These are phyloP conservation scores for Ditylenchus weischeri DNA, from an alignment of 2,888 invertebrate genomes.

Conservation along the genomic window DNA sequence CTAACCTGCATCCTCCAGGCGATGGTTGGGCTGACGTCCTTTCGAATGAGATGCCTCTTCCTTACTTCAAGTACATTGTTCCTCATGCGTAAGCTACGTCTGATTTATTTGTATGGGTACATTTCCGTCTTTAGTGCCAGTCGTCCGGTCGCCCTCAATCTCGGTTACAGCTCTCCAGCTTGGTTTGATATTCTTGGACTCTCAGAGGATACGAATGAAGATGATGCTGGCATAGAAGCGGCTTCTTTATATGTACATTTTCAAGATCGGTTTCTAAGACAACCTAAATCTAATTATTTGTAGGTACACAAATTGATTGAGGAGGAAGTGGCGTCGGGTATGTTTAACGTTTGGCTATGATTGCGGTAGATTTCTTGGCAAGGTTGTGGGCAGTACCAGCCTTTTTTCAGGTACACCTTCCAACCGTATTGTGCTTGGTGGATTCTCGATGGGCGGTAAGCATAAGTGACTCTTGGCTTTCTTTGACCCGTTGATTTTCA, in stretches of 20 bases:
- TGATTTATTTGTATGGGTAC: neutral
- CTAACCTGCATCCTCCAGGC: constrained; percentile 33
- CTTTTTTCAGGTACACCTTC: constrained; percentile 48
- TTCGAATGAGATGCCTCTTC: constrained; percentile 31
- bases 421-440: constrained; percentile 38
- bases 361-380: too few relatives aligned
- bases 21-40: constrained; percentile 55
- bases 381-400: too few relatives aligned
- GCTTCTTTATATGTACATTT: constrained; percentile 45
- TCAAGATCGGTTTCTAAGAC: too few relatives aligned
- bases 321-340: constrained; percentile 41
- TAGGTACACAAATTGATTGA: constrained; percentile 46
- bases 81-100: constrained; percentile 47
- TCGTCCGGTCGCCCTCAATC: constrained; percentile 53
- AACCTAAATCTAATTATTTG: too few relatives aligned
- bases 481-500: too few relatives aligned
- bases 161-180: constrained; percentile 56
- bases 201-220: constrained; percentile 43
- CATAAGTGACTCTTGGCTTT: too few relatives aligned
- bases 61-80: constrained; percentile 46
- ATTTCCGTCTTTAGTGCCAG: constrained; percentile 36
- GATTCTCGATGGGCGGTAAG: constrained; percentile 33
- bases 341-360: too few relatives aligned
- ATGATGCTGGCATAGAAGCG: constrained; percentile 49
- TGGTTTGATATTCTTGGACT: constrained; percentile 57